Evolutionary conservation across 2,113 vertebrate genomes (phyloP).

Genomic region (Pterophyllum scalare): DNA sequence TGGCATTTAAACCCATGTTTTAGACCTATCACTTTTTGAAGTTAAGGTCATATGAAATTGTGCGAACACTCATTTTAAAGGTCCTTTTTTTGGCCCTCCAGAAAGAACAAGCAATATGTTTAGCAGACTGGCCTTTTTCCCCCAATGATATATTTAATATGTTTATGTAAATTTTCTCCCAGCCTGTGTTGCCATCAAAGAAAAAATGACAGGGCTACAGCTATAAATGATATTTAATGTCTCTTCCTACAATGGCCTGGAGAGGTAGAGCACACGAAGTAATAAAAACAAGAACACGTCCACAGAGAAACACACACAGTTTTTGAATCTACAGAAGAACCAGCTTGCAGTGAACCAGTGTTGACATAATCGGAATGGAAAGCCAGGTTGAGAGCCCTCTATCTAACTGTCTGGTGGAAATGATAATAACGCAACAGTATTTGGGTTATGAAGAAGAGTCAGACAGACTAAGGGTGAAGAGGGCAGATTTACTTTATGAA

Average conservation of each 20-base stretch:
- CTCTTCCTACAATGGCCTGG: neutral
- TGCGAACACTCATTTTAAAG: neutral
- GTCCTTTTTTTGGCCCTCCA: neutral
- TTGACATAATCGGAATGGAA: slow-evolving; percentile 48
- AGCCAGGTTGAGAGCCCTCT: slow-evolving; percentile 48
- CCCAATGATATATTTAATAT: neutral
- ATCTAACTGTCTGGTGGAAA: slow-evolving; percentile 54
- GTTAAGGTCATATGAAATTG: neutral
- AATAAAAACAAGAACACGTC: slow-evolving; percentile 22
- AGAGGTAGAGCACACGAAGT: slow-evolving; percentile 18
- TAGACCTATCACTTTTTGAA: neutral
- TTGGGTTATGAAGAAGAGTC: slow-evolving; percentile 45
- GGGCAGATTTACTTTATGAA: slow-evolving; percentile 53
- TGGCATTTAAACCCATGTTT: neutral
- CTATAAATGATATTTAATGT: slow-evolving; percentile 9
- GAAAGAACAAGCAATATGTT: neutral
- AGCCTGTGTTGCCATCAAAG: neutral
- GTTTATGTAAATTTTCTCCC: neutral
- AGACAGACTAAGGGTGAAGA: slow-evolving; percentile 54
- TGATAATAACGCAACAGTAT: slow-evolving; percentile 62
- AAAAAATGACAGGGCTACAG: slow-evolving; percentile 1
- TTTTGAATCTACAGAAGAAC: neutral
- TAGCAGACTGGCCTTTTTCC: neutral
- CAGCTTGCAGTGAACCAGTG: slow-evolving; percentile 18
- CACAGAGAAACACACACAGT: neutral